Base-by-base conservation (phyloP, 2,797 vertebrate species). In the Cirrhinus molitorella region DNA sequence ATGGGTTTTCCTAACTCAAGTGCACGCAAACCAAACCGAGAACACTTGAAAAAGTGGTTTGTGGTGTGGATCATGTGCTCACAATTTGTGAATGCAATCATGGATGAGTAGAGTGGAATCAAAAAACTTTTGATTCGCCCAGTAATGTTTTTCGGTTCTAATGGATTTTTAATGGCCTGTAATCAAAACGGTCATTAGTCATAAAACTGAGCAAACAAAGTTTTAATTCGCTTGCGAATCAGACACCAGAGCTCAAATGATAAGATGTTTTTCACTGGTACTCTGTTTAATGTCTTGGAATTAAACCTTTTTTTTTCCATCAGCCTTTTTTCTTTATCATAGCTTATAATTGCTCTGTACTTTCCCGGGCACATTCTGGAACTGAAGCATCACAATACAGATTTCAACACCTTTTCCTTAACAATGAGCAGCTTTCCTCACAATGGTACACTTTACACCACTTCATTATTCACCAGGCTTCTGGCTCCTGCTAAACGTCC, bases 371-470 rank as follows among this genome's bases (percentile, higher is more conserved):
- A 45, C 40, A n/a, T 63, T 70, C 83, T 81, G 59, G 47, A 61
- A 66, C 23, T 68, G 43, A 84, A 80, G 79, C 51, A 66, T 67
- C 68, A 51, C 63, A 79, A 43, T 79, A 65, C 70, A 84, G 81
- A 77, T 84, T 87, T 87, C 65, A 72, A 47, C 67, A 75, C 80
- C 66, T 85, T 86, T 45, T n/a, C 51, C 17, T 47, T 79, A 80
- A 87, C 83, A 87, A 87, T 85, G 82, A 83, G 85, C 78, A 84
- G 83, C 83, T 84, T 87, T 74, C 79, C 66, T 70, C 67, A 88
- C 85, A 87, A 81, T 85, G 47, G 45, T 75, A 83, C 68, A 85
- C 76, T 88, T 86, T 85, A 83, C 65, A 83, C 61, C 72, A 79
- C 57, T 77, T 76, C 81, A 87, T 87, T 87, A 85, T 88, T 88